These are phyloP conservation scores for Hylia prasina DNA, from an alignment of 2,113 vertebrate species.

Conservation along the genomic window DNA sequence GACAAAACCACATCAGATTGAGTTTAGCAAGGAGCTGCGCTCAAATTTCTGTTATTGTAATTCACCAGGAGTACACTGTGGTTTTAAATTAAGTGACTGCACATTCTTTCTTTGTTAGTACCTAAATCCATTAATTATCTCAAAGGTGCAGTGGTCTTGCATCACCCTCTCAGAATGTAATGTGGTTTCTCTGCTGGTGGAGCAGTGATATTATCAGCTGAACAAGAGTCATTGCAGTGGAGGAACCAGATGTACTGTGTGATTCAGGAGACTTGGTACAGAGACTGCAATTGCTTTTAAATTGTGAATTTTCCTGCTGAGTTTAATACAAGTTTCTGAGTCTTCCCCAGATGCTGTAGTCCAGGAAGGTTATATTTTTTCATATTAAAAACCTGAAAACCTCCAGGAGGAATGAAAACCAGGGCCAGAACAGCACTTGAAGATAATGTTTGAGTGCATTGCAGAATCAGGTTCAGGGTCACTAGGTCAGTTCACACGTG, in stretches of 20 bases:
- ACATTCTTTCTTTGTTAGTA: not conserved
- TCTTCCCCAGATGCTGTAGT: not conserved
- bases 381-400: not conserved
- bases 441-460: not conserved
- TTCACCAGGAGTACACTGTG: not conserved
- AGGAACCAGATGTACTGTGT: not conserved
- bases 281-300: not conserved
- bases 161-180: not conserved
- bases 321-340: not conserved
- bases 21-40: not conserved
- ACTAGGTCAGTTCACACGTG: not conserved
- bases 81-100: not conserved
- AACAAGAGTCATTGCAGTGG: not conserved
- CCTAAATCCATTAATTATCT: not conserved
- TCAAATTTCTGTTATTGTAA: not conserved
- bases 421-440: not conserved
- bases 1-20: not conserved
- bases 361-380: not conserved
- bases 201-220: not conserved
- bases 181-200: not conserved
- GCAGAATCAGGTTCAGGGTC: not conserved
- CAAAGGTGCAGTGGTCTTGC: not conserved
- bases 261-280: not conserved
- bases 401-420: not conserved
- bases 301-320: not conserved